Evolutionary conservation across 2,888 invertebrate species (phyloP), one percentile per base, ranked within the genome.

Genomic region (Hybos culiciformis): DNA sequence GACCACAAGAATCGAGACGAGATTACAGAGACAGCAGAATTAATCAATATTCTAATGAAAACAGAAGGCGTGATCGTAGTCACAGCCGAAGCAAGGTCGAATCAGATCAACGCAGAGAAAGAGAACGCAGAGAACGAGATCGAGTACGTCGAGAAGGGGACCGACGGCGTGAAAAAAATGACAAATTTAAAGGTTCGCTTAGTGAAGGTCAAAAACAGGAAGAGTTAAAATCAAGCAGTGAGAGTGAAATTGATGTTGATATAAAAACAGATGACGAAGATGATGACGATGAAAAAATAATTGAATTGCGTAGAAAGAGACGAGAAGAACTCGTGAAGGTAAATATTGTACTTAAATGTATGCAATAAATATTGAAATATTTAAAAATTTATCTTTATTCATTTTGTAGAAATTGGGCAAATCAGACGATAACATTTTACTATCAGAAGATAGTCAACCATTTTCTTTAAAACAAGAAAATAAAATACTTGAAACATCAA

Each of bases 201-300:
- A 85, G 84, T 45, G 90, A 91, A 61, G 83, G 86, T 3, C 71
- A 86, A 50, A 80, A 80, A 52, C 61, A 73, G 6, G 74, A 75
- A 46, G 77, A 79, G 5, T 75, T 77, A 2, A 63, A 61, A 12
- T 58, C 60, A 0, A 78, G 78, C 4, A 78, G 77, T 21, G 83
- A 80, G 49, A 80, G 78, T 48, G 83, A 83, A 48, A 63, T 60
- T 40, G 77, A 82, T 56, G 72, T 83, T 44, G 78, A 85, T 53
- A 78, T 87, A 42, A 74, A 86, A 15, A 87, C 91, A 47, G 88
- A 88, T 50, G 75, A 85, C 5, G 88, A 91, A 49, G 91, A 90
- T 47, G 91, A 92, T 62, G 87, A 90, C 54, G 94, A 94, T 58
- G 91, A 94, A 61, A 81, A 81, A 53, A 87, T 93, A 53, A 96